Evolutionary conservation across 2,888 invertebrate species (phyloP).

Genomic region (Minunthozetes semirufus): DNA sequence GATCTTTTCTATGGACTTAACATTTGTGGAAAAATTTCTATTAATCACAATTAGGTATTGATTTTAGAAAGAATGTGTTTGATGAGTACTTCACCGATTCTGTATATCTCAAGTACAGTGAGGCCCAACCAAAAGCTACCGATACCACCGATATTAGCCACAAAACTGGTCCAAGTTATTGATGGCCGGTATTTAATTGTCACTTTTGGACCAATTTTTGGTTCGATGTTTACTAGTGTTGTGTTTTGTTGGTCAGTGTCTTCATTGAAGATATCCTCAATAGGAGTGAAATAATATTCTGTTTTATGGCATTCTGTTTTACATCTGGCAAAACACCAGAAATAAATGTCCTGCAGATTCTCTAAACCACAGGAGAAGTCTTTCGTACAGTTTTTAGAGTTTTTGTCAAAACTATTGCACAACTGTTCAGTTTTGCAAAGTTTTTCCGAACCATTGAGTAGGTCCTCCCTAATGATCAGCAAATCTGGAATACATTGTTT

Average conservation of each 20-base stretch:
- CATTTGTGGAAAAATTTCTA: too few species aligned
- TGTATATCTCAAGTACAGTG: not conserved
- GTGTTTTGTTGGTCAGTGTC: not conserved
- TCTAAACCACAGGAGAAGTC: not conserved
- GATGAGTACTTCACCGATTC: too few species aligned
- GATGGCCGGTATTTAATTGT: not conserved
- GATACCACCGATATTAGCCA: not conserved
- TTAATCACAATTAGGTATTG: too few species aligned
- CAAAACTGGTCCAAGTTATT: not conserved
- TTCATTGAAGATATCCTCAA: not conserved
- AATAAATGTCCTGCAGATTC: not conserved
- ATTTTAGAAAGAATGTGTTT: too few species aligned
- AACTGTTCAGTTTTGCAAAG: slow-evolving; percentile 1
- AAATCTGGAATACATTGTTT: not conserved
- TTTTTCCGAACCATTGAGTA: not conserved
- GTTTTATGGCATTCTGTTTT: not conserved
- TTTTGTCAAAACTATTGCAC: not conserved
- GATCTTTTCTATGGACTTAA: too few species aligned
- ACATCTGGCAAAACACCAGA: not conserved
- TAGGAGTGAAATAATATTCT: not conserved
- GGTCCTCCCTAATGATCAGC: not conserved
- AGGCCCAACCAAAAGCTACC: slow-evolving; percentile 6
- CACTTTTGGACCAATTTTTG: not conserved
- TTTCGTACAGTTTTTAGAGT: not conserved
- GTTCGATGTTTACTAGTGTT: not conserved